These are phyloP conservation scores for Plectrocnemia conspersa DNA, from an alignment of 1,140 invertebrate genomes.

Conservation along the genomic window DNA sequence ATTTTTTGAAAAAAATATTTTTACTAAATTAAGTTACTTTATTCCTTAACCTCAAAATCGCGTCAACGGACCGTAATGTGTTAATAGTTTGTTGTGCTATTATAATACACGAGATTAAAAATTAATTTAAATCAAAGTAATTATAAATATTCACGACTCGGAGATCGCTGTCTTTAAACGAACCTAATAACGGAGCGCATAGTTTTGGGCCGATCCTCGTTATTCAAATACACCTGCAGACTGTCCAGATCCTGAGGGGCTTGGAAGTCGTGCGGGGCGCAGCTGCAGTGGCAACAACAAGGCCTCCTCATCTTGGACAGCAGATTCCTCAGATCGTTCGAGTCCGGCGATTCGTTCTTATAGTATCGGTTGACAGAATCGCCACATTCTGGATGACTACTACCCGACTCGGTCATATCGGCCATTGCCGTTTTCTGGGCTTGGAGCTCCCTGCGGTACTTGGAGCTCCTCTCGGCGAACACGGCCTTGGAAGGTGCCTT, in stretches of 20 bases:
- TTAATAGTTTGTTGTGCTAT: too few relatives aligned
- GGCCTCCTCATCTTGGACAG: constrained; percentile 42
- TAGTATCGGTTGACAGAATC: background rate
- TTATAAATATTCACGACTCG: too few relatives aligned
- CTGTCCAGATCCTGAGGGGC: constrained; percentile 44
- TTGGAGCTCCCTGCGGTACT: constrained; percentile 40
- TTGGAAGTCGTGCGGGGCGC: constrained; percentile 30
- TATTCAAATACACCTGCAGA: constrained; percentile 54
- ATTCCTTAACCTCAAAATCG: too few relatives aligned
- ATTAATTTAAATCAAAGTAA: too few relatives aligned
- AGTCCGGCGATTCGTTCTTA: constrained; percentile 12
- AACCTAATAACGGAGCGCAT: constrained; percentile 62
- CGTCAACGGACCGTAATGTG: too few relatives aligned
- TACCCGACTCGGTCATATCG: background rate
- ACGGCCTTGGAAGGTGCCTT: constrained; percentile 55
- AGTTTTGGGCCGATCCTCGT: constrained; percentile 49
- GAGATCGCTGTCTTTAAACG: constrained; percentile 12
- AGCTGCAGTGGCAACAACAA: constrained; percentile 47
- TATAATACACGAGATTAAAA: too few relatives aligned
- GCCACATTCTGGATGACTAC: background rate
- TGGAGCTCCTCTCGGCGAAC: constrained; percentile 41
- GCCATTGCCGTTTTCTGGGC: constrained; percentile 24
- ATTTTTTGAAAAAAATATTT: too few relatives aligned
- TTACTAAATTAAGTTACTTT: too few relatives aligned
- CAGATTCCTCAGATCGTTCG: constrained; percentile 43